Base-by-base conservation (phyloP, 2,888 invertebrate species). In the Flexamia atlantica region DNA sequence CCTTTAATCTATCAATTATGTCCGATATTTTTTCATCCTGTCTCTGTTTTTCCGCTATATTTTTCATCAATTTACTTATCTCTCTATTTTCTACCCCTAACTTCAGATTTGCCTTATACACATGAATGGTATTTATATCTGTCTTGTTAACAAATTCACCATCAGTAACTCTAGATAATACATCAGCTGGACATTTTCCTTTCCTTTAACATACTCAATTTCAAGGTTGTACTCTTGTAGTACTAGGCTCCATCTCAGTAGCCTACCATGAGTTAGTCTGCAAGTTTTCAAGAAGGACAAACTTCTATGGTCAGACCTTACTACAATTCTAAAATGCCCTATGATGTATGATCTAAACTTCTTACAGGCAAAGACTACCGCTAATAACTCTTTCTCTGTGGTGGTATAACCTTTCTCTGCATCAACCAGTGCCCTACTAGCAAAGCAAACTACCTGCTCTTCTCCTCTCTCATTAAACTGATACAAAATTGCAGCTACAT, bases 11-110 rank as follows among this genome's bases (percentile, higher is more conserved):
- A n/a, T n/a, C n/a, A n/a, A n/a, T n/a, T n/a, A n/a, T n/a, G n/a
- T 57, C 57, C 25, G 4, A 23, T 25, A 57, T 1, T 14, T 20
- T 20, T 57, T 20, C 57, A 57, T 57, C 57, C 12, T 57, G 57
- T 25, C 12, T 20, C 12, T 57, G 57, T 20, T 57, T 20, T 57
- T 57, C 57, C 5, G 1, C 25, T 20, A n/a, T n/a, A n/a, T n/a
- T 57, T 57, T 25, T 14, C 57, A 57, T 23, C 23, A 57, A 57
- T 57, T 57, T 57, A 23, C 23, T 12, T 23, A 57, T 23, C 57
- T 57, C 57, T 57, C 14, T 57, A 57, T 57, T 25, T 57, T 57
- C 57, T 10, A 57, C 57, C 23, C 57, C 57, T 23, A 20, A 57
- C 23, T 23, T 57, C 12, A 57, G 4, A 5, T 57, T 57, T 9